A percentile compares a stretch with the other conserved stretches of the same genome.
Conservation (phyloP, 2,888 invertebrate genomes). For the Drosophila atroscutellata region DNA sequence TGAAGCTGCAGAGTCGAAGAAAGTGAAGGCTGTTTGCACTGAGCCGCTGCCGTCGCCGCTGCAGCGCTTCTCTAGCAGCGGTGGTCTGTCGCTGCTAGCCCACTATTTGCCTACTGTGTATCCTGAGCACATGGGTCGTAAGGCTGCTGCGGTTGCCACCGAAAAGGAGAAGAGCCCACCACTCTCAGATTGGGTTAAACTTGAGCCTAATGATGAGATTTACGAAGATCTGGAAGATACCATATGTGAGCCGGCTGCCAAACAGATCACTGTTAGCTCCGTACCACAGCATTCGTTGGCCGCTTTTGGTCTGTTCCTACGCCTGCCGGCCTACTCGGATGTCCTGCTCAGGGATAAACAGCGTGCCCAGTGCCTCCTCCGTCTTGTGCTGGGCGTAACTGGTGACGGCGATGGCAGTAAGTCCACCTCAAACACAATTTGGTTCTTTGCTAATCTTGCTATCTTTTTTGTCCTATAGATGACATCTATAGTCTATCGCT, state of each 20-base stretch:
- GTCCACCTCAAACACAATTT: slow-evolving; percentile 47
- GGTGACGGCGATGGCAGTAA: slow-evolving; percentile 96
- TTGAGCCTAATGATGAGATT: slow-evolving; percentile 87
- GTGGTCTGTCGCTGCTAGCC: slow-evolving; percentile 94
- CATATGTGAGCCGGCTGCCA: slow-evolving; percentile 85
- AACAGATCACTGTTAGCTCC: slow-evolving; percentile 86
- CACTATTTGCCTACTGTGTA: slow-evolving; percentile 95
- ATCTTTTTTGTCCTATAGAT: slow-evolving; percentile 80
- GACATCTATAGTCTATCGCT: slow-evolving; percentile 90
- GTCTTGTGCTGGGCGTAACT: slow-evolving; percentile 94
- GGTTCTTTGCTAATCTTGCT: neutral
- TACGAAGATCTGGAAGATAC: slow-evolving; percentile 88
- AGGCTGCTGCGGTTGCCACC: slow-evolving; percentile 86
- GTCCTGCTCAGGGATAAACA: slow-evolving; percentile 93
- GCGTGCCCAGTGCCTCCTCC: slow-evolving; percentile 93
- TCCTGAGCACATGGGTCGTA: slow-evolving; percentile 89
- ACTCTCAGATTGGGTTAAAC: slow-evolving; percentile 85
- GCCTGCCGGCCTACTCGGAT: slow-evolving; percentile 96
- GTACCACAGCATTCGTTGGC: slow-evolving; percentile 96
- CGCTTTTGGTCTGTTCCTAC: slow-evolving; percentile 94
- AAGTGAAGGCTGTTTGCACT: slow-evolving; percentile 80
- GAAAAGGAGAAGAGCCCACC: slow-evolving; percentile 85
- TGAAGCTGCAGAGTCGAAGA: slow-evolving; percentile 45
- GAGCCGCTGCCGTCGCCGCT: slow-evolving; percentile 87
- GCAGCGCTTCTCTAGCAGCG: slow-evolving; percentile 94